Conservation (phyloP, 2,888 invertebrate species). For the Drosophila nr. fundita region DNA sequence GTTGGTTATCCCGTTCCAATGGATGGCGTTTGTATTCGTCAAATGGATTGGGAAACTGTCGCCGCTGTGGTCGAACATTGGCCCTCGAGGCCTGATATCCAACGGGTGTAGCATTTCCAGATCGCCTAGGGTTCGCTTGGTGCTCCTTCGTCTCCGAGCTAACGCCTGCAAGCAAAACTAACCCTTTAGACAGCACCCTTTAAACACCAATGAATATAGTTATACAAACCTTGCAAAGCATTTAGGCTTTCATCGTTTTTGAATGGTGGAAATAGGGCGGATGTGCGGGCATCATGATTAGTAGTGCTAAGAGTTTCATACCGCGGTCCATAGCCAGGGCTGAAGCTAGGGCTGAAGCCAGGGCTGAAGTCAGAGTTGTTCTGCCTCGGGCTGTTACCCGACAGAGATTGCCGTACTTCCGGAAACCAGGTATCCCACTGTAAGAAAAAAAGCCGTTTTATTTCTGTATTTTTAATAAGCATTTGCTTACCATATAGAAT, state of each 20-base stretch:
- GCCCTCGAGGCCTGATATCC: conserved; percentile 28
- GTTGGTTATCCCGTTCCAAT: conserved; percentile 26
- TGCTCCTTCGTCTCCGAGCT: conserved; percentile 5
- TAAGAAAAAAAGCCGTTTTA: not conserved
- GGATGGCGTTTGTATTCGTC: conserved; percentile 29
- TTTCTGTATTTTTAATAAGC: not conserved
- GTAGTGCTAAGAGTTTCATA: conserved; percentile 14
- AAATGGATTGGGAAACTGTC: not conserved
- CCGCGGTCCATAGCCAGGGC: conserved; percentile 17
- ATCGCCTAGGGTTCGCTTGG: not conserved
- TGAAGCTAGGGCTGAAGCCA: conserved; percentile 5
- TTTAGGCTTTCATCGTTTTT: conserved; percentile 8
- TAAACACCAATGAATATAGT: not conserved
- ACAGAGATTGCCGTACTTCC: conserved; percentile 22
- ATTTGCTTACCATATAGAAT: conserved; percentile 64
- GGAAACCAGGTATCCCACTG: conserved; percentile 65
- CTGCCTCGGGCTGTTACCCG: not conserved
- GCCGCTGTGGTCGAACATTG: conserved; percentile 24
- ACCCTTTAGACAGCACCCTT: not conserved
- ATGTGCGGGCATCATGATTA: conserved; percentile 35
- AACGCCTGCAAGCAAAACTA: conserved; percentile 2
- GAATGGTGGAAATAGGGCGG: conserved; percentile 50
- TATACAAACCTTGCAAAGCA: conserved; percentile 6
- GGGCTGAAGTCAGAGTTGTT: not conserved
- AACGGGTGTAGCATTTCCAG: conserved; percentile 35